Evolutionary conservation across 2,888 invertebrate genomes (phyloP).

Genomic region (Chymomyza amoena): DNA sequence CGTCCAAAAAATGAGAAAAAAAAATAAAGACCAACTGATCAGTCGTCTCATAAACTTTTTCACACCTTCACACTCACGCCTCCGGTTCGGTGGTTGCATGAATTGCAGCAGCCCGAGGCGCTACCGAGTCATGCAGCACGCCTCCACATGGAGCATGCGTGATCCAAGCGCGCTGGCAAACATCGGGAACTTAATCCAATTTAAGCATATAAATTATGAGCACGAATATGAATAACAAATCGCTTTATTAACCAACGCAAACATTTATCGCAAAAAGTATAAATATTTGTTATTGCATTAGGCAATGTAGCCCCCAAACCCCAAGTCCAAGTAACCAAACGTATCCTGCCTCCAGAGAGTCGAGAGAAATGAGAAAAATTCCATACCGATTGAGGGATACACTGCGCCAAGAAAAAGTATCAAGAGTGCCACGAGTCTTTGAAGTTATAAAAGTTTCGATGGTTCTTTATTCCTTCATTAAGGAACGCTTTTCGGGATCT

Average conservation of each 20-base stretch:
- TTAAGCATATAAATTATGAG: slow-evolving; percentile 69
- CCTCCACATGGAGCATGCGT: slow-evolving; percentile 55
- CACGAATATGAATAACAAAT: slow-evolving; percentile 72
- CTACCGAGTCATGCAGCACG: slow-evolving; percentile 39
- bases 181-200: slow-evolving; percentile 58
- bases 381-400: background rate
- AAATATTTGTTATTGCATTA: slow-evolving; percentile 77
- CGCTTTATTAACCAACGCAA: slow-evolving; percentile 73
- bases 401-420: too few relatives aligned
- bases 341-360: background rate
- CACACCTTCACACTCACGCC: slow-evolving; percentile 51
- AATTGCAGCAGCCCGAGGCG: slow-evolving; percentile 32
- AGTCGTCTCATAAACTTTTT: slow-evolving; percentile 33
- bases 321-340: background rate
- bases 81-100: background rate
- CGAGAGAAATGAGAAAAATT: background rate
- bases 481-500: too few relatives aligned
- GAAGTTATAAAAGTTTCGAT: too few relatives aligned
- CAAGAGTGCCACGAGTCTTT: too few relatives aligned
- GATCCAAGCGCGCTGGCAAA: slow-evolving; percentile 20
- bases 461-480: too few relatives aligned
- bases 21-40: background rate
- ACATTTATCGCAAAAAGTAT: slow-evolving; percentile 77
- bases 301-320: slow-evolving; percentile 35
- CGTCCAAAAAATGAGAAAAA: background rate